Evolutionary conservation across 1,140 invertebrate genomes (phyloP).

Genomic region (Drosophila kurseongensis): DNA sequence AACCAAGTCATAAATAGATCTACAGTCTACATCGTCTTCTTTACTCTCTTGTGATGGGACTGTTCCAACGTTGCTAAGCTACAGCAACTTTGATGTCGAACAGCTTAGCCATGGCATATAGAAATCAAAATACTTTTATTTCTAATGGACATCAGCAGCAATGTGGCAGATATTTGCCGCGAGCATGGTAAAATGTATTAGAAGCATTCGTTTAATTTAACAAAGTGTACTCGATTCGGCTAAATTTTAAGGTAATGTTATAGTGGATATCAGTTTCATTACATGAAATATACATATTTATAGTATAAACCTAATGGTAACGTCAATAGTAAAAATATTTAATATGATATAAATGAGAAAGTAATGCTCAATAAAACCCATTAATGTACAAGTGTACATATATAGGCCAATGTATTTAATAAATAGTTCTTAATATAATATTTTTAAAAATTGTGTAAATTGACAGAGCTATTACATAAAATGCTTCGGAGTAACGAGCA

Average conservation of each 20-base stretch:
- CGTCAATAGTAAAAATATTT: slow-evolving; percentile 58
- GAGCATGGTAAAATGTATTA: slow-evolving; percentile 90
- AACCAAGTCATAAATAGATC: no score
- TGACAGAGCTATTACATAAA: no score
- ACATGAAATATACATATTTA: slow-evolving; percentile 64
- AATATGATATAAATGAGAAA: slow-evolving; percentile 17
- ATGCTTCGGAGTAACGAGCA: no score
- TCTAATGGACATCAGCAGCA: slow-evolving; percentile 90
- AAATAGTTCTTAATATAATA: slow-evolving; percentile 3
- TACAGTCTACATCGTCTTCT: slow-evolving; percentile 74
- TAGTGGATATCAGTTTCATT: slow-evolving; percentile 64
- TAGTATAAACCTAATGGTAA: slow-evolving; percentile 21
- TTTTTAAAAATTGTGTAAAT: no score
- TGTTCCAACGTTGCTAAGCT: slow-evolving; percentile 84
- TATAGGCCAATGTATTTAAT: slow-evolving; percentile 49
- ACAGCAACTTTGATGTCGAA: slow-evolving; percentile 85
- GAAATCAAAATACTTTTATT: slow-evolving; percentile 87
- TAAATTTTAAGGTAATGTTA: slow-evolving; percentile 36
- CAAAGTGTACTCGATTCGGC: no score
- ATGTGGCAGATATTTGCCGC: slow-evolving; percentile 92
- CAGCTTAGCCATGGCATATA: slow-evolving; percentile 87
- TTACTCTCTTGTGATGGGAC: slow-evolving; percentile 77
- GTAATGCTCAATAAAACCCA: slow-evolving; percentile 7
- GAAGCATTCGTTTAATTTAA: slow-evolving; percentile 11
- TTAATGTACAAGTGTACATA: slow-evolving; percentile 44